Evolutionary conservation across 1,140 invertebrate species (phyloP).

Genomic region (Achatina immaculata): DNA sequence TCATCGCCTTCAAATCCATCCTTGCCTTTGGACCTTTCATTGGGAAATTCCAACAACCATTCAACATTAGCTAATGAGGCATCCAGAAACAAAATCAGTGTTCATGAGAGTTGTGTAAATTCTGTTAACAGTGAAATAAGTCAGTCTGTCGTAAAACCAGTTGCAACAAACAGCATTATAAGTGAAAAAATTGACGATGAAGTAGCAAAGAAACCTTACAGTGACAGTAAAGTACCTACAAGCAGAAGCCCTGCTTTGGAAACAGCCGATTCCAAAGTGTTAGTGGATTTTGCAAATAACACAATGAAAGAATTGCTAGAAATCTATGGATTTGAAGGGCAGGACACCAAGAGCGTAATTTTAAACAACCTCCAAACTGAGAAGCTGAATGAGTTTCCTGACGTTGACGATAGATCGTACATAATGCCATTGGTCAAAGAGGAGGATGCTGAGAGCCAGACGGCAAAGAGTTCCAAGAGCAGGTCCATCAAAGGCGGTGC

Average conservation of each 20-base stretch:
- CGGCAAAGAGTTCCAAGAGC: background rate
- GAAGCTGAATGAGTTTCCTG: background rate
- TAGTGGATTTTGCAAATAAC: slow-evolving; percentile 33
- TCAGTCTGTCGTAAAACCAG: background rate
- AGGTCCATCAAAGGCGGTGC: background rate
- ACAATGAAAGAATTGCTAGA: slow-evolving; percentile 36
- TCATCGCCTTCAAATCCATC: background rate
- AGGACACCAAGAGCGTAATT: slow-evolving; percentile 1
- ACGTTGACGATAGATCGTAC: background rate
- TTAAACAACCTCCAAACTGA: background rate
- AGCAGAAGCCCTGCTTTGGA: background rate
- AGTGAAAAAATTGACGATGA: background rate
- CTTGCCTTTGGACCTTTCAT: background rate
- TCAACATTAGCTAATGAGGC: background rate
- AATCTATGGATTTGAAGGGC: slow-evolving; percentile 31
- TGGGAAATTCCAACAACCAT: background rate
- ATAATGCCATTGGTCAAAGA: background rate
- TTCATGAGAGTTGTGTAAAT: background rate
- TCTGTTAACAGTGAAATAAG: background rate
- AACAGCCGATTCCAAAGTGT: slow-evolving; percentile 9
- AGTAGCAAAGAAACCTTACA: background rate
- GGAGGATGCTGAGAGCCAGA: background rate
- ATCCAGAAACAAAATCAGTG: background rate
- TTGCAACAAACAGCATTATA: background rate
- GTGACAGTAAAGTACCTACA: background rate